phyloP scores from a whole-genome alignment of 2,888 invertebrate species.

The Diarsia dahlii region DNA sequence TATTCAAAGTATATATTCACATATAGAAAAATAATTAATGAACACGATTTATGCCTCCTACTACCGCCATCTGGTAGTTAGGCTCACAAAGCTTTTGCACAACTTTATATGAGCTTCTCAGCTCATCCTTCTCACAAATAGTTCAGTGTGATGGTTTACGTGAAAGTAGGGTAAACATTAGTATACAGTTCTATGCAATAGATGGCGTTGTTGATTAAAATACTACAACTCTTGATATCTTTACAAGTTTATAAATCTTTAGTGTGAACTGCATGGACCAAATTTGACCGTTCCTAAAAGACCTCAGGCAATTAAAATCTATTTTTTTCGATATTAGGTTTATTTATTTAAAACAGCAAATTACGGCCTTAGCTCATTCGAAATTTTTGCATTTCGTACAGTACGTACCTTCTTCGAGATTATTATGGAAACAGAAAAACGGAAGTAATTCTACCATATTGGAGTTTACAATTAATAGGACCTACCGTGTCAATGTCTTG shows the following conservation, averaged over 20 bases:
- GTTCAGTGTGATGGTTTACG: neutral
- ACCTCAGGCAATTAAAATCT: neutral
- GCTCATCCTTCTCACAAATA: neutral
- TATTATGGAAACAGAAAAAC: neutral
- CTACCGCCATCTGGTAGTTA: constrained; percentile 39
- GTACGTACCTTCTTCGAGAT: neutral
- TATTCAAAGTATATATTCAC: neutral
- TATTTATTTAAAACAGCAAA: too few species aligned
- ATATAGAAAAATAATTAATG: neutral
- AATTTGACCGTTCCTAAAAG: neutral
- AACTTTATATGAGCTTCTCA: neutral
- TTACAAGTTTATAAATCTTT: too few species aligned
- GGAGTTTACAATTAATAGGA: neutral
- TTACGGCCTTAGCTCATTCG: neutral
- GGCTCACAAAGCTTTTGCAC: neutral
- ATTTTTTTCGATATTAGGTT: too few species aligned
- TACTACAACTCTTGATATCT: neutral
- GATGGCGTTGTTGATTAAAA: constrained; percentile 32
- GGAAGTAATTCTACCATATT: too few species aligned
- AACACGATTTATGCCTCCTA: neutral
- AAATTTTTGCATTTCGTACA: neutral
- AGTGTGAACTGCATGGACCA: neutral
- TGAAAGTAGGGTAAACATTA: neutral
- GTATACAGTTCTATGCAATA: constrained; percentile 9
- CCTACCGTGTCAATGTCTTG: constrained; percentile 80